Evolutionary conservation across 2,113 vertebrate genomes (phyloP).

Genomic region (Scomber colias): DNA sequence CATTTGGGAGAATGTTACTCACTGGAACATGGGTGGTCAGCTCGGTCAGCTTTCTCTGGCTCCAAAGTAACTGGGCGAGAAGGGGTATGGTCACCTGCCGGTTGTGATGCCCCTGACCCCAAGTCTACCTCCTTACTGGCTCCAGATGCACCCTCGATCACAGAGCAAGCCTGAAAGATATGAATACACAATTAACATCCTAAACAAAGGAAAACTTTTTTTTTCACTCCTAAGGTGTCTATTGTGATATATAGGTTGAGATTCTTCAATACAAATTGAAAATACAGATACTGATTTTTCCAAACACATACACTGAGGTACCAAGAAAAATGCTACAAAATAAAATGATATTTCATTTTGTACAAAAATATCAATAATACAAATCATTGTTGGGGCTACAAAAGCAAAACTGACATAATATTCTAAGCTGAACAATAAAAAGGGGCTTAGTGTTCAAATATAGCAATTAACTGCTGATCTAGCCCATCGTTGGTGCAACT

Average conservation of each 20-base stretch:
- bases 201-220: neutral
- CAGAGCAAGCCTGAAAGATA: slow-evolving; percentile 70
- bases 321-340: neutral
- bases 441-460: slow-evolving; percentile 49
- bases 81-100: slow-evolving; percentile 53
- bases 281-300: neutral
- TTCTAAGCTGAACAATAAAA: slow-evolving; percentile 29
- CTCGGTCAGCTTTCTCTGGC: slow-evolving; percentile 66
- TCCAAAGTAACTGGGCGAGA: slow-evolving; percentile 64
- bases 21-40: slow-evolving; percentile 77
- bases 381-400: neutral
- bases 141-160: slow-evolving; percentile 55
- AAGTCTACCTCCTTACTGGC: slow-evolving; percentile 67
- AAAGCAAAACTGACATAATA: neutral
- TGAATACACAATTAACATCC: slow-evolving; percentile 25
- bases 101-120: slow-evolving; percentile 42
- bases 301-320: neutral
- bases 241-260: neutral
- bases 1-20: slow-evolving; percentile 63
- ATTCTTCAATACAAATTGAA: slow-evolving; percentile 4
- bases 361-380: too few species aligned
- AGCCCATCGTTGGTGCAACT: slow-evolving; percentile 54
- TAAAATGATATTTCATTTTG: neutral
- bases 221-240: neutral
- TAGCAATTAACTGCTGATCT: slow-evolving; percentile 66